phyloP scores from a whole-genome alignment of 2,113 vertebrate genomes.

The Corythoichthys haematopterus region DNA sequence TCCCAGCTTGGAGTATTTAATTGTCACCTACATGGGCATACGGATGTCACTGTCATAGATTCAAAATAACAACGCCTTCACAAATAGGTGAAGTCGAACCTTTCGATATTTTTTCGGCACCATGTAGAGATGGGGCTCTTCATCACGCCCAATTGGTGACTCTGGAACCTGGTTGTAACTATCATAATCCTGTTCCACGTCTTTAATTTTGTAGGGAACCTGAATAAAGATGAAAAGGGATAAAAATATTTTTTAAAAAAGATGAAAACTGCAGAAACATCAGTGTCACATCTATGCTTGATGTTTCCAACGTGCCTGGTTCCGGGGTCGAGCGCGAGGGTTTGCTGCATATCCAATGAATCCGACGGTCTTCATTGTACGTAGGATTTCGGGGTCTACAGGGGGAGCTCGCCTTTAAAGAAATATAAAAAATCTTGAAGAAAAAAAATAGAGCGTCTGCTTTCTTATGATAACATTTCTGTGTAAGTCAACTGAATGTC shows the following conservation, averaged over 20 bases:
- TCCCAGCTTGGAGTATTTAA: slow-evolving; percentile 97
- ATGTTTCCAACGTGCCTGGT: slow-evolving; percentile 75
- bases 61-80: neutral
- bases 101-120: slow-evolving; percentile 97
- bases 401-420: slow-evolving; percentile 82
- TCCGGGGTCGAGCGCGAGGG: slow-evolving; percentile 87
- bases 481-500: no score
- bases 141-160: slow-evolving; percentile 89
- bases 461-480: no score
- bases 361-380: slow-evolving; percentile 96
- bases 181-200: slow-evolving; percentile 88
- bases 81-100: slow-evolving; percentile 62
- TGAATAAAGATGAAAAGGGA: slow-evolving; percentile 56
- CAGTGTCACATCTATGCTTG: no score
- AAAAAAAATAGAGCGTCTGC: neutral
- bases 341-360: slow-evolving; percentile 97
- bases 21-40: slow-evolving; percentile 81
- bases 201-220: slow-evolving; percentile 94
- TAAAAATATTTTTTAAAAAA: neutral
- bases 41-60: neutral
- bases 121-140: slow-evolving; percentile 93
- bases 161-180: slow-evolving; percentile 92
- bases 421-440: neutral
- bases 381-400: slow-evolving; percentile 90
- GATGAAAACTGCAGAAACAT: neutral